Conservation (phyloP, 2,888 invertebrate genomes). For the Hyppa rectilinea region DNA sequence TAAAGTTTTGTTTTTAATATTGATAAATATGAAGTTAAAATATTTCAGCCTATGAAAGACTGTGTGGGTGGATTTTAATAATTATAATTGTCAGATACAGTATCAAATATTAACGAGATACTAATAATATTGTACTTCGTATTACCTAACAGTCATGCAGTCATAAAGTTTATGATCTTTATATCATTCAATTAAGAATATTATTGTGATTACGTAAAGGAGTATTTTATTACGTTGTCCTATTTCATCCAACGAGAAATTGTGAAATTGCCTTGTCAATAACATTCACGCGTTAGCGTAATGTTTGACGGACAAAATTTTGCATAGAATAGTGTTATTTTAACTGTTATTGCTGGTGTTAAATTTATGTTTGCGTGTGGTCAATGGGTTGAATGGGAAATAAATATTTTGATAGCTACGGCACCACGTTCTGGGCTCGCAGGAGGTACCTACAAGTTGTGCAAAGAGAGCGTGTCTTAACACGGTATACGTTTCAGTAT, state of each 20-base stretch:
- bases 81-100: conserved; percentile 30
- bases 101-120: conserved; percentile 21
- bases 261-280: conserved; percentile 30
- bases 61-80: conserved; percentile 16
- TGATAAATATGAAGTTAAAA: conserved; percentile 19
- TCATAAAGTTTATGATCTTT: conserved; percentile 33
- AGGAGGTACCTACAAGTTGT: conserved; percentile 24
- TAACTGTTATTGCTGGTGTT: conserved; percentile 25
- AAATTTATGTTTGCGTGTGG: conserved; percentile 39
- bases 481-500: conserved; percentile 56
- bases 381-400: conserved; percentile 37
- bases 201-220: conserved; percentile 19
- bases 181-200: conserved; percentile 15
- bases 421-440: not conserved
- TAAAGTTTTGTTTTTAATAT: not conserved
- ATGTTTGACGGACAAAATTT: conserved; percentile 18
- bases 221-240: conserved; percentile 30
- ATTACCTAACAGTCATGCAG: conserved; percentile 14
- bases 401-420: conserved; percentile 37
- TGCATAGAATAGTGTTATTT: conserved; percentile 27
- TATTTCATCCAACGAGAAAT: conserved; percentile 17
- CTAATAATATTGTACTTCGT: conserved; percentile 17
- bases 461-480: conserved; percentile 43
- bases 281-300: not conserved
- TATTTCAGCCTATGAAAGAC: conserved; percentile 3